These are phyloP conservation scores for Ectropis crepuscularia DNA, from an alignment of 2,888 invertebrate genomes.

Conservation along the genomic window DNA sequence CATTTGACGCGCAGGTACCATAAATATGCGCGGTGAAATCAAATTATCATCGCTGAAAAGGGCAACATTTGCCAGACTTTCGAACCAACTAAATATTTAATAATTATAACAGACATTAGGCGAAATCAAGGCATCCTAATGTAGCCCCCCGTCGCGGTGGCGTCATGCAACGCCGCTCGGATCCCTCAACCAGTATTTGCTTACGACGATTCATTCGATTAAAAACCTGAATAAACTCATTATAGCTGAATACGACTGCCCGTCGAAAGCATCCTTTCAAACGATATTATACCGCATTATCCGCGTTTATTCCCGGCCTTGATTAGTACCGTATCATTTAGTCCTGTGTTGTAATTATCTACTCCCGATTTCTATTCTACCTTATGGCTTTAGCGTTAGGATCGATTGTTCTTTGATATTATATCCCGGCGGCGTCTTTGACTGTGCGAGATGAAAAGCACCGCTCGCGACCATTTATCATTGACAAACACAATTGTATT, in stretches of 20 bases:
- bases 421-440: constrained; percentile 73
- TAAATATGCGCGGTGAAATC: constrained; percentile 37
- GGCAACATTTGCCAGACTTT: constrained; percentile 22
- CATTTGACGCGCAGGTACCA: constrained; percentile 39
- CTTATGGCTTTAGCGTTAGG: constrained; percentile 36
- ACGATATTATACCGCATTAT: constrained; percentile 82
- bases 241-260: constrained; percentile 78
- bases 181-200: constrained; percentile 72
- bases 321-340: constrained; percentile 85
- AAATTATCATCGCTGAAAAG: constrained; percentile 38
- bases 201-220: constrained; percentile 82
- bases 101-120: constrained; percentile 31
- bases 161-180: constrained; percentile 39
- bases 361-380: constrained; percentile 49
- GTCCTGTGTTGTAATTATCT: constrained; percentile 81
- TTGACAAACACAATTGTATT: constrained; percentile 84
- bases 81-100: constrained; percentile 23
- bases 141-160: constrained; percentile 43
- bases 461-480: constrained; percentile 83
- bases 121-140: constrained; percentile 28
- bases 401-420: constrained; percentile 50
- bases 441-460: constrained; percentile 78
- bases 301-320: constrained; percentile 81
- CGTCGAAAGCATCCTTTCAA: constrained; percentile 82
- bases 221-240: constrained; percentile 83